phyloP scores from a whole-genome alignment of 2,888 invertebrate genomes.

The Enchytraeus crypticus region DNA sequence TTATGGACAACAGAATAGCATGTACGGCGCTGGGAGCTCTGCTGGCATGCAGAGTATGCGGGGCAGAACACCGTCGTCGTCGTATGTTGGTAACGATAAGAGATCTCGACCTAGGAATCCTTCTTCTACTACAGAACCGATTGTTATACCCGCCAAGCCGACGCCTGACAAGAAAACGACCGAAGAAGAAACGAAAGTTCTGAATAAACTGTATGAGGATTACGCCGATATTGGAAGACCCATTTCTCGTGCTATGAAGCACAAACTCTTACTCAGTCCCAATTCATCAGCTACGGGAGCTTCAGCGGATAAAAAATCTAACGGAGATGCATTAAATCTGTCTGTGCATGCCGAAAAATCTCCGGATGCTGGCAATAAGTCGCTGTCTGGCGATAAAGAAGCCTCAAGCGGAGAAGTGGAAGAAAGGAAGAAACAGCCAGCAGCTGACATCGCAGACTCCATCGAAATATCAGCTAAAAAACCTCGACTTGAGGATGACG shows the following conservation, averaged over 20 bases:
- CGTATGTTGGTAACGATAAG: neutral
- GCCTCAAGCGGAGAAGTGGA: too few relatives aligned
- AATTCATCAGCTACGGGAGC: too few relatives aligned
- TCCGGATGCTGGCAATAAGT: too few relatives aligned
- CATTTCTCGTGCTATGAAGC: constrained; percentile 15
- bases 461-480: too few relatives aligned
- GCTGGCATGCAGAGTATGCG: too few relatives aligned
- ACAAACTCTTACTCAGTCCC: constrained; percentile 5
- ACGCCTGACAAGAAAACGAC: constrained; percentile 10
- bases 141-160: neutral
- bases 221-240: constrained; percentile 18
- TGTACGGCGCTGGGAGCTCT: neutral
- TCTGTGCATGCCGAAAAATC: too few relatives aligned
- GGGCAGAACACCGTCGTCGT: neutral
- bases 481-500: too few relatives aligned
- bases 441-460: too few relatives aligned
- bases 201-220: constrained; percentile 16
- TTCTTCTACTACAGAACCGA: neutral
- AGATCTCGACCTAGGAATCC: neutral
- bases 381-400: too few relatives aligned
- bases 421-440: too few relatives aligned
- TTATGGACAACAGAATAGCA: neutral
- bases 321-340: too few relatives aligned
- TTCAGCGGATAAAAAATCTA: too few relatives aligned
- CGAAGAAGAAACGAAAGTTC: constrained; percentile 12